Conservation (phyloP, 2,888 invertebrate genomes). For the Lasioglossum figueresi region DNA sequence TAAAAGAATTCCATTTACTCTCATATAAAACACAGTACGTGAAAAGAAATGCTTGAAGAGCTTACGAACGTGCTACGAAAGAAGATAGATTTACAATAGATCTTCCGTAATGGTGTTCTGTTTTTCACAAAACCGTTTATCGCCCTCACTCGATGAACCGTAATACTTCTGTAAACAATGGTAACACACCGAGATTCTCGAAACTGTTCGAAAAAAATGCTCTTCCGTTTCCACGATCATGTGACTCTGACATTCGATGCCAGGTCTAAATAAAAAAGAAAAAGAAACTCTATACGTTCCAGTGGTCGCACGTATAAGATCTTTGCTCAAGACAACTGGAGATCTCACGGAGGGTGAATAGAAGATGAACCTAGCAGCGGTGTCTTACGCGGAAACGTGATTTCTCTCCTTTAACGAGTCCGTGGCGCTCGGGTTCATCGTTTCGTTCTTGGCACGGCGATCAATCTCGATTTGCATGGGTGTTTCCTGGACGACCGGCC, state of each 20-base stretch:
- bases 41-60: constrained; percentile 45
- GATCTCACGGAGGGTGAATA: constrained; percentile 21
- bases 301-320: constrained; percentile 19
- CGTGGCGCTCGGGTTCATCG: constrained; percentile 21
- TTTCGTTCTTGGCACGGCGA: constrained; percentile 35
- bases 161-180: constrained; percentile 9
- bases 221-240: constrained; percentile 17
- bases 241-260: constrained; percentile 21
- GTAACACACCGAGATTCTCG: constrained; percentile 4
- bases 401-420: constrained; percentile 51
- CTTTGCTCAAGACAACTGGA: constrained; percentile 34
- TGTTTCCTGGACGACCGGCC: constrained; percentile 57
- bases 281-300: constrained; percentile 13
- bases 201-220: constrained; percentile 24
- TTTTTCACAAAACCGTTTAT: neutral
- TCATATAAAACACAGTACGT: constrained; percentile 24
- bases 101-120: neutral
- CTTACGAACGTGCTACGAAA: constrained; percentile 10
- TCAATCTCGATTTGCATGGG: constrained; percentile 47
- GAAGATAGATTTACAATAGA: constrained; percentile 14
- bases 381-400: constrained; percentile 70
- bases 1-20: constrained; percentile 32
- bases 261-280: constrained; percentile 27
- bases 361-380: constrained; percentile 21
- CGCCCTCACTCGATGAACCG: constrained; percentile 21